Base-by-base conservation (phyloP, 2,888 invertebrate species). In the Lasius platythorax region DNA sequence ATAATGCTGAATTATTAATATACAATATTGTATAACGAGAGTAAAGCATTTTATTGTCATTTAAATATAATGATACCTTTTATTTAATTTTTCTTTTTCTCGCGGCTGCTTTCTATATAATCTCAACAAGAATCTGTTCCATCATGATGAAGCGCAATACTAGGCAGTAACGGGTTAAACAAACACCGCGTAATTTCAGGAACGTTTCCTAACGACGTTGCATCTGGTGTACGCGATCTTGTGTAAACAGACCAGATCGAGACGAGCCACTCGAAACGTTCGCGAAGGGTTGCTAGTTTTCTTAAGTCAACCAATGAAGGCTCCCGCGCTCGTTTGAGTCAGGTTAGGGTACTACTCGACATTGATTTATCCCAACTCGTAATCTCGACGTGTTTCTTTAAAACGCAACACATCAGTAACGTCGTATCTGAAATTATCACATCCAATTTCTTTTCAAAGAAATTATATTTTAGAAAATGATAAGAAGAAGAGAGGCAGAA, bases 241-340 rank as follows among this genome's bases (percentile, higher is more conserved):
- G 90, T 91, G 93, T 93, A 94, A 94, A 94, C 93, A 93, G 72
- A 85, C 85, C 87, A 76, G 91, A 89, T 89, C 90, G 88, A 90
- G 89, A 88, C 88, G 90, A 85, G 84, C 91, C 92, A 93, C 93
- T 93, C 90, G 93, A 93, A 93, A 91, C 89, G 89, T 92, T 90
- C 92, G 92, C 67, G 85, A 88, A 92, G 90, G 90, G 86, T 91
- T 91, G 89, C 89, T 89, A 90, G 90, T 89, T 90, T 90, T 90
- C 89, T 89, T 90, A 90, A 90, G 91, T 91, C 91, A 88, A 89
- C 90, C 92, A 89, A 88, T 90, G 87, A 87, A 87, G 90, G 90
- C 67, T 75, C 84, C 53, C 89, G 91, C 85, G 91, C 90, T 86
- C 85, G 88, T 87, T 84, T 87, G 85, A 92, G 91, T 90, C 91